Base-by-base conservation (phyloP, 1,140 invertebrate genomes). In the Penaeus indicus region DNA sequence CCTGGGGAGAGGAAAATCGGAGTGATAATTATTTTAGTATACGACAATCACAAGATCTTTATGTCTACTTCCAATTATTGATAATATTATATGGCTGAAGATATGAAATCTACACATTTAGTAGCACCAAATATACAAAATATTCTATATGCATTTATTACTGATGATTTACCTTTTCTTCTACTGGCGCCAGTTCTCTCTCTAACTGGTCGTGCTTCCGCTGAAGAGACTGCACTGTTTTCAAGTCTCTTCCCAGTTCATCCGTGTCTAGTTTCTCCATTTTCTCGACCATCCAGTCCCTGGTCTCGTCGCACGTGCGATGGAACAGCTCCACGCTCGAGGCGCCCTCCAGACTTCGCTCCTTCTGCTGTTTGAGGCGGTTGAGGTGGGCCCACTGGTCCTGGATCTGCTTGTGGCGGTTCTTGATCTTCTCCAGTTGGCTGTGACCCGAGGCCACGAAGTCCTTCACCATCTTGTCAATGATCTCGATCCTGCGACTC, bases 231-330 rank as follows among this genome's bases (percentile, higher is more conserved):
- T 97, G 96, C 0, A 98, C 97, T 0, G 97, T 98, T 92, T 97
- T 96, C 54, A 98, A 93, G 93, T 98, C 97, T 5, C 96, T 95
- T 0, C 96, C 97, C 1, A 97, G 93, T 77, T 96, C 95, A 22
- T 95, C 95, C 0, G 94, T 95, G 87, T 98, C 97, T 72, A 94
- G 92, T 88, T 94, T 93, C 22, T 90, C 95, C 93, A 97, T 96
- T 93, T 99, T 98, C 92, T 98, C 97, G 27, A 95, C 93, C 97
- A 99, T 98, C 97, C 98, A 98, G 92, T 98, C 97, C 90, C 96
- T 94, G 0, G 97, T 97, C 92, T 98, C 97, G 91, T 97, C 97
- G 93, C 97, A 99, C 0, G 97, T 97, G 86, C 97, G 95, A 91
- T 97, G 95, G 93, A 99, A 99, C 11, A 99, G 93, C 92, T 99